Conservation (phyloP, 2,888 invertebrate genomes). For the Lepidonotus clava region DNA sequence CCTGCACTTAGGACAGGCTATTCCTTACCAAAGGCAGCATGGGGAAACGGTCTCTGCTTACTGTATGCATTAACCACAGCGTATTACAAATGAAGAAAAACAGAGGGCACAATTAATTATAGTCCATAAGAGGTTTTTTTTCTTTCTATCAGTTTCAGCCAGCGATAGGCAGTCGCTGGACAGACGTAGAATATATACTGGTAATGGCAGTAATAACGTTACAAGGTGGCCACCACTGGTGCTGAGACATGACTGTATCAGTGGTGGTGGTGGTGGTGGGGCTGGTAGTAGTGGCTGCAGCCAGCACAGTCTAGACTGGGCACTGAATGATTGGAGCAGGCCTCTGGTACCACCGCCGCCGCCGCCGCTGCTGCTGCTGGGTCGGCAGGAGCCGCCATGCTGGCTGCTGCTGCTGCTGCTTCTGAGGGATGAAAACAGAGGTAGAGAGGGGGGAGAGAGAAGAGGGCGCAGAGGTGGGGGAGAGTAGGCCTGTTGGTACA, state of each 20-base stretch:
- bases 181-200: no score
- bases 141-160: conserved; percentile 22
- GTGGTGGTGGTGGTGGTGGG: conserved; percentile 8
- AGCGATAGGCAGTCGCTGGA: not conserved
- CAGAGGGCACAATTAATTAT: no score
- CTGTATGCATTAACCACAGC: no score
- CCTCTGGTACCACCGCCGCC: not conserved
- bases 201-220: not conserved
- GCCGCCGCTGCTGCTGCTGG: conserved; percentile 10
- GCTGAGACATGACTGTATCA: conserved; percentile 16
- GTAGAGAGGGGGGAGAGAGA: not conserved
- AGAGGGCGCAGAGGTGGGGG: not conserved
- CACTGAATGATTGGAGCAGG: conserved; percentile 39
- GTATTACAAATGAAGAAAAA: no score
- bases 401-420: conserved; percentile 32
- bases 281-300: conserved; percentile 29
- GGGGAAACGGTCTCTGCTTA: not conserved
- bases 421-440: not conserved
- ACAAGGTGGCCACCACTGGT: conserved; percentile 37
- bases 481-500: no score
- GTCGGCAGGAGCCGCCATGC: conserved; percentile 1
- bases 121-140: no score
- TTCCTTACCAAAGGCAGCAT: not conserved
- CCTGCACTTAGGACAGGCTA: not conserved
- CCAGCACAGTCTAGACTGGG: conserved; percentile 43